phyloP scores from a whole-genome alignment of 2,797 vertebrate genomes.

The Luscinia megarhynchos region DNA sequence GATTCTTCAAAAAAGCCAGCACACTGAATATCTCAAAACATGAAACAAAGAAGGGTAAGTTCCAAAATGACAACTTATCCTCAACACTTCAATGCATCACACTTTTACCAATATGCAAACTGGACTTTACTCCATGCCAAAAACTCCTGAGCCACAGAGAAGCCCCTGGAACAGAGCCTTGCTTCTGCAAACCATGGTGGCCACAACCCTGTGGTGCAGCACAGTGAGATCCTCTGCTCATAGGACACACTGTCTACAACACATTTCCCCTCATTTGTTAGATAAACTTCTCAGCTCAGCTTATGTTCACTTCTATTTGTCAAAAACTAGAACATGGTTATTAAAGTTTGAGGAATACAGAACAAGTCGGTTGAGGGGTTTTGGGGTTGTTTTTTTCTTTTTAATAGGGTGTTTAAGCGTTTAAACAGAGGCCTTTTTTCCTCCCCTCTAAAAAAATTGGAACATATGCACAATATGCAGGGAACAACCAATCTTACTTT shows the following conservation, averaged over 20 bases:
- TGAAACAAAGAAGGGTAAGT: constrained; percentile 84
- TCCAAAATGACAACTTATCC: neutral
- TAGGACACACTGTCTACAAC: neutral
- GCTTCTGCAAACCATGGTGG: neutral
- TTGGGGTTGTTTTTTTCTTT: neutral
- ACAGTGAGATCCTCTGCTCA: constrained; percentile 4
- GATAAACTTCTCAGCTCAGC: neutral
- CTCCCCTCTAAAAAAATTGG: neutral
- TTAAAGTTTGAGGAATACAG: neutral
- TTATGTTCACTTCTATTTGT: neutral
- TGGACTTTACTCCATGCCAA: neutral
- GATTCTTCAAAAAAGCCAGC: constrained; percentile 85
- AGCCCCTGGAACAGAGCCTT: neutral
- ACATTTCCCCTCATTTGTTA: neutral
- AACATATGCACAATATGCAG: neutral
- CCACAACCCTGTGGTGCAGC: neutral
- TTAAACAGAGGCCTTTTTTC: neutral
- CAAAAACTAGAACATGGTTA: neutral
- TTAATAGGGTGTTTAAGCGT: neutral
- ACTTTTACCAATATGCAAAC: neutral
- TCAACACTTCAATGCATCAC: neutral
- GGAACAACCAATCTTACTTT: neutral
- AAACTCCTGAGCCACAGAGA: neutral
- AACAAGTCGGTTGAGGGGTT: neutral
- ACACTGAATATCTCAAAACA: constrained; percentile 82